Evolutionary conservation across 2,113 vertebrate species (phyloP).

Genomic region (Rhea americana): DNA sequence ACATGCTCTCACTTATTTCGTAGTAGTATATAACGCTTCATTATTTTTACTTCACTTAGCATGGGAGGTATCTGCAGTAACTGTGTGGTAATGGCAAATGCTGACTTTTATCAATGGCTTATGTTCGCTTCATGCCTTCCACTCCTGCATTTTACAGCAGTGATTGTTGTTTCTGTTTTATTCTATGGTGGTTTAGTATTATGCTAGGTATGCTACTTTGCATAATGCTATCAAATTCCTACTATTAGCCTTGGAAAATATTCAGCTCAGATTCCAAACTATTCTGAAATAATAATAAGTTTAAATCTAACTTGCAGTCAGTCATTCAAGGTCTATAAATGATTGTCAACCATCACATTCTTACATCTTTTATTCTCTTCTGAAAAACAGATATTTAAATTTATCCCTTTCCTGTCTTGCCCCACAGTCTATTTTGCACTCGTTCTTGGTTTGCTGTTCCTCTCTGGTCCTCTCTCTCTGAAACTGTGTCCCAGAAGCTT

Average conservation of each 20-base stretch:
- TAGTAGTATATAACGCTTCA: slow-evolving; percentile 11
- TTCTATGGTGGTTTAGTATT: slow-evolving; percentile 43
- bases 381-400: slow-evolving; percentile 25
- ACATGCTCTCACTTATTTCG: slow-evolving; percentile 61
- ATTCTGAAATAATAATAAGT: slow-evolving; percentile 43
- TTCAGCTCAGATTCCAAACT: slow-evolving; percentile 44
- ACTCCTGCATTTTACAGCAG: slow-evolving; percentile 50
- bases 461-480: not conserved
- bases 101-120: slow-evolving; percentile 67
- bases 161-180: slow-evolving; percentile 65
- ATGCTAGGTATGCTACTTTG: slow-evolving; percentile 44
- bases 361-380: slow-evolving; percentile 14
- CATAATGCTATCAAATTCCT: slow-evolving; percentile 62
- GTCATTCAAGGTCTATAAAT: slow-evolving; percentile 8
- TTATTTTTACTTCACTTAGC: not conserved
- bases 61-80: slow-evolving; percentile 35
- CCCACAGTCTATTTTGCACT: not conserved
- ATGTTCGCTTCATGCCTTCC: slow-evolving; percentile 35
- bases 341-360: slow-evolving; percentile 27
- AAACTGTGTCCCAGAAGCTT: not conserved
- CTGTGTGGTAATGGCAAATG: slow-evolving; percentile 54
- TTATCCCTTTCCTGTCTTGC: not conserved
- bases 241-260: slow-evolving; percentile 59
- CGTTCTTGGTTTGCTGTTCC: not conserved
- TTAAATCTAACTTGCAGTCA: slow-evolving; percentile 56